A percentile compares a stretch with the other conserved stretches of the same genome.
Evolutionary conservation across 2,113 vertebrate species (phyloP).

Genomic region (Suncus etruscus): DNA sequence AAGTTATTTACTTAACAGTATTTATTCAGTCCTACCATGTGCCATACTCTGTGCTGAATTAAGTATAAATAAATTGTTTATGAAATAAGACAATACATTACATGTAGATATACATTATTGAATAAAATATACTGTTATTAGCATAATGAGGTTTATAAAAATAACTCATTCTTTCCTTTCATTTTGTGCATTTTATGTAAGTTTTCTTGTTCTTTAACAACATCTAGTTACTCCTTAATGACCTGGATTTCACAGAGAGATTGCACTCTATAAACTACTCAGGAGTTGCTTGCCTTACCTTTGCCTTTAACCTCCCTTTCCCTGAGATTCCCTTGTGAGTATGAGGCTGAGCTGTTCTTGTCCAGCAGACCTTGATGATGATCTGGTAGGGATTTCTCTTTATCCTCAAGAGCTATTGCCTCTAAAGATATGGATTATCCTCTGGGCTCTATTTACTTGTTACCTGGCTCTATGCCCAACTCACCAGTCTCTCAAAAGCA

Average conservation of each 20-base stretch:
- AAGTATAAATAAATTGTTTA: slow-evolving; percentile 24
- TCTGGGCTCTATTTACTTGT: background rate
- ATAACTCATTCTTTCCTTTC: background rate
- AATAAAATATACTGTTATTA: slow-evolving; percentile 9
- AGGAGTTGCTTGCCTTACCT: background rate
- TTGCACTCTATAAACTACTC: background rate
- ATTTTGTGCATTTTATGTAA: background rate
- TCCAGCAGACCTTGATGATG: background rate
- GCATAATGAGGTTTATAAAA: background rate
- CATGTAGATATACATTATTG: background rate
- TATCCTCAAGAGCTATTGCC: no score
- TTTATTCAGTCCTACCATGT: background rate
- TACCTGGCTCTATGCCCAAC: background rate
- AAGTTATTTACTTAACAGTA: slow-evolving; percentile 33
- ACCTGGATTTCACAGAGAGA: background rate
- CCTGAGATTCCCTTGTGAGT: background rate
- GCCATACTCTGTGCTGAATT: background rate
- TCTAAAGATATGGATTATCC: background rate
- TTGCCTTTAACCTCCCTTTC: background rate
- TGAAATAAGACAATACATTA: slow-evolving; percentile 42
- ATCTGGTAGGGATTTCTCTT: background rate
- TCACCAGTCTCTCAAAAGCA: background rate
- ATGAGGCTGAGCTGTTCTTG: background rate
- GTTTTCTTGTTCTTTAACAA: slow-evolving; percentile 14
- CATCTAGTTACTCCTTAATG: background rate